Evolutionary conservation across 2,113 vertebrate genomes (phyloP), one percentile per base, ranked within the genome.

Genomic region (Cyphomyrus discorhynchus): DNA sequence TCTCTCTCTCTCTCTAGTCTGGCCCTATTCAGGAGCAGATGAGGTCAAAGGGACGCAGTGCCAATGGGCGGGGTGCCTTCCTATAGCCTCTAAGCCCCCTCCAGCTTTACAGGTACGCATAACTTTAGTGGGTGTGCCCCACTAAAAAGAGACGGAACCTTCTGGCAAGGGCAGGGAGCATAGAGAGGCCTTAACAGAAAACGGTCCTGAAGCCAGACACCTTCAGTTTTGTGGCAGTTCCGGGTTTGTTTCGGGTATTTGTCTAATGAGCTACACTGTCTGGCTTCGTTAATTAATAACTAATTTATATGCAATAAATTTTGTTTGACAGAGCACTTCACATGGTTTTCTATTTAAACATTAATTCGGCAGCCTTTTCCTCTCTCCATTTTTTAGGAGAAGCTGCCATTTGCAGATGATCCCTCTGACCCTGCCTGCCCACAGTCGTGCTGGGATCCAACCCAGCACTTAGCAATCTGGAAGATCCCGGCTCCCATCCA

Each of bases 11-110:
- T 49, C 47, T 49, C 0, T 94, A 98, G 97, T 96, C 96, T 0
- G 97, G 97, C 0, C 95, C 96, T 0, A 95, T 98, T 13, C 97
- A 98, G 93, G 97, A 98, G 92, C 96, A 97, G 93, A 98, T 98
- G 97, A 95, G 97, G 90, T 98, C 97, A 45, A 98, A 97, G 94
- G 96, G 97, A 0, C 94, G 94, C 0, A 96, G 96, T 70, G 91
- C 90, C 90, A 95, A 95, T 17, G 91, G 92, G 91, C 92, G 94
- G 42, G 94, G 92, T 90, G 94, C 93, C 89, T 87, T 95, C 49
- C 93, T 95, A 93, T 95, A 95, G 93, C 93, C 2, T 93, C 93
- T 94, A 93, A 93, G 89, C 62, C 31, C 42, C 70, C 92, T 9
- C 42, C 90, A 90, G 88, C 89, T 53, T 62, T 80, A 88, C 47